Conservation (phyloP, 2,113 vertebrate species). For the Lathamus discolor region DNA sequence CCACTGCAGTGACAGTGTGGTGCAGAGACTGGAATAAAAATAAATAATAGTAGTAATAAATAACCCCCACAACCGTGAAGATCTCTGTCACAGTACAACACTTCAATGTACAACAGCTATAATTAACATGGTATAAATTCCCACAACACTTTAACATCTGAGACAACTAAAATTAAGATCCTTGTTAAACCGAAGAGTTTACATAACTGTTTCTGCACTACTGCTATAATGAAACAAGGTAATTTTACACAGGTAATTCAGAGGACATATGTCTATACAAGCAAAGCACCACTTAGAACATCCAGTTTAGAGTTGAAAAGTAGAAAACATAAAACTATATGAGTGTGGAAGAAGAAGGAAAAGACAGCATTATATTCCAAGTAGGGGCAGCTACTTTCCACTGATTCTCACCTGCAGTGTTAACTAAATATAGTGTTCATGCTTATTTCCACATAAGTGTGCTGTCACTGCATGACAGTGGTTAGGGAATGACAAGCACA, state of each 20-base stretch:
- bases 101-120: neutral
- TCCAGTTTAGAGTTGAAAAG: neutral
- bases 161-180: neutral
- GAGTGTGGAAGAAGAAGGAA: neutral
- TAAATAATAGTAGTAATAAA: neutral
- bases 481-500: neutral
- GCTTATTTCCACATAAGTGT: neutral
- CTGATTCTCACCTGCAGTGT: neutral
- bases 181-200: neutral
- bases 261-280: neutral
- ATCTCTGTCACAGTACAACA: neutral
- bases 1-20: constrained; percentile 97
- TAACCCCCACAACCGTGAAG: neutral
- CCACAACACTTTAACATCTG: neutral
- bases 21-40: constrained; percentile 85
- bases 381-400: neutral
- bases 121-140: neutral
- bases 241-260: neutral
- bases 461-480: neutral
- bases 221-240: neutral
- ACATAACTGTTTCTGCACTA: neutral
- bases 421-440: neutral
- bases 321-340: neutral
- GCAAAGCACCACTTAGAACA: neutral
- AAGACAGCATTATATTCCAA: neutral